A percentile compares a stretch with the other conserved stretches of the same genome.
Conservation (phyloP, 2,797 vertebrate species). For the Pristis pectinata region DNA sequence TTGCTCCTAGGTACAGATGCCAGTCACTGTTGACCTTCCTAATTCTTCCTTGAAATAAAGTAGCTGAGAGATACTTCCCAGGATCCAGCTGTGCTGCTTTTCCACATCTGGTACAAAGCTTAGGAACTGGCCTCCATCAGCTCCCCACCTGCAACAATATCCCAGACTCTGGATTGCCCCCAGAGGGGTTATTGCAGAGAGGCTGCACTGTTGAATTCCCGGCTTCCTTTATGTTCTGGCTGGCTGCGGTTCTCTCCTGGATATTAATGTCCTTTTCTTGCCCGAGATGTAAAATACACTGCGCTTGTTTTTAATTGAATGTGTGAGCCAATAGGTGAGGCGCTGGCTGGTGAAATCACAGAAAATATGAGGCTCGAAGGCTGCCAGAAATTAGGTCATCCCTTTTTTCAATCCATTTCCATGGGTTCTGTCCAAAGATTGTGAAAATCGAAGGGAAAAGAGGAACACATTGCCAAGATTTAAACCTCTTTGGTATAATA, state of each 20-base stretch:
- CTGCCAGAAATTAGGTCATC: conserved; percentile 36
- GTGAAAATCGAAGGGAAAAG: neutral
- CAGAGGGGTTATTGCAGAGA: neutral
- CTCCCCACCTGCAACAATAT: conserved; percentile 33
- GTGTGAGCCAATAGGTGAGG: neutral
- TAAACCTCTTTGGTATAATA: neutral
- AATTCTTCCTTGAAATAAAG: conserved; percentile 32
- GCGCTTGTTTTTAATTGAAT: neutral
- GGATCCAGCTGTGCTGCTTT: neutral
- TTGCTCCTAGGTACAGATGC: neutral
- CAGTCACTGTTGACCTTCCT: neutral
- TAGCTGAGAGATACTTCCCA: neutral
- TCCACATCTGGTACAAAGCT: conserved; percentile 23
- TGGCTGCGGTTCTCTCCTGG: neutral
- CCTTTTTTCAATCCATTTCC: neutral
- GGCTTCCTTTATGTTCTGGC: neutral
- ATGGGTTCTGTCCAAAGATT: conserved; percentile 32
- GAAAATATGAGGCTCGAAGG: neutral
- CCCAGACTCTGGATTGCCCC: neutral
- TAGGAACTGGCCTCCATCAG: conserved; percentile 16
- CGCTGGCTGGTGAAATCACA: neutral
- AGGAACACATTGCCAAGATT: neutral
- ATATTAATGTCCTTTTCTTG: neutral
- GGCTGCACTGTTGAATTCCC: neutral
- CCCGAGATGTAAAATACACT: neutral